Conservation (phyloP, 2,797 vertebrate genomes). For the Oreortyx pictus region DNA sequence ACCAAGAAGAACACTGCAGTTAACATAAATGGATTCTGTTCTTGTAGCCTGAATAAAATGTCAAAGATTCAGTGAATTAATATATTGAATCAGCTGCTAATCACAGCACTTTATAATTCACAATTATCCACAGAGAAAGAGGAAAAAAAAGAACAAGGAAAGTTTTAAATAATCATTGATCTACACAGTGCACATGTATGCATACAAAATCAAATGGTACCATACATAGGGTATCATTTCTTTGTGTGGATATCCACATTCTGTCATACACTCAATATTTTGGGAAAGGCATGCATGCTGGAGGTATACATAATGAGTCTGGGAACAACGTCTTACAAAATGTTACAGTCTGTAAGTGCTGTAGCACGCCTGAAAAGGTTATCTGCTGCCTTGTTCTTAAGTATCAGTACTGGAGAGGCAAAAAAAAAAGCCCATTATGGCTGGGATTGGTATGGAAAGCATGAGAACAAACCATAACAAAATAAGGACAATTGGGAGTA, state of each 20-base stretch:
- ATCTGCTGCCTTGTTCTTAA: background rate
- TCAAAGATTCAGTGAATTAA: background rate
- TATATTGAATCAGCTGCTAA: background rate
- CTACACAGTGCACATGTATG: background rate
- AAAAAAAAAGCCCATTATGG: background rate
- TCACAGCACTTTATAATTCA: background rate
- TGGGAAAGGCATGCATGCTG: background rate
- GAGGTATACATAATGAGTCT: background rate
- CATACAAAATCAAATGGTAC: background rate
- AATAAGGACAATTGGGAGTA: background rate
- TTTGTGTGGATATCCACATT: background rate
- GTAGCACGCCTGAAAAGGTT: background rate
- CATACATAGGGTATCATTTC: background rate
- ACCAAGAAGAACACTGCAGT: background rate
- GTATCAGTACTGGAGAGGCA: background rate
- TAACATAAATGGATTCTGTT: background rate
- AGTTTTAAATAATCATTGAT: background rate
- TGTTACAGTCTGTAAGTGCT: fast-evolving
- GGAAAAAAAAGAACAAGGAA: background rate
- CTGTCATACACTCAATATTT: background rate
- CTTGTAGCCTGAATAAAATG: background rate
- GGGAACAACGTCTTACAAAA: background rate
- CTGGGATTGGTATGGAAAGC: background rate
- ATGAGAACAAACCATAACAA: background rate
- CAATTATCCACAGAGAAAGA: background rate